These are phyloP conservation scores for Microtus pennsylvanicus DNA, from an alignment of 2,113 vertebrate species.

Conservation along the genomic window DNA sequence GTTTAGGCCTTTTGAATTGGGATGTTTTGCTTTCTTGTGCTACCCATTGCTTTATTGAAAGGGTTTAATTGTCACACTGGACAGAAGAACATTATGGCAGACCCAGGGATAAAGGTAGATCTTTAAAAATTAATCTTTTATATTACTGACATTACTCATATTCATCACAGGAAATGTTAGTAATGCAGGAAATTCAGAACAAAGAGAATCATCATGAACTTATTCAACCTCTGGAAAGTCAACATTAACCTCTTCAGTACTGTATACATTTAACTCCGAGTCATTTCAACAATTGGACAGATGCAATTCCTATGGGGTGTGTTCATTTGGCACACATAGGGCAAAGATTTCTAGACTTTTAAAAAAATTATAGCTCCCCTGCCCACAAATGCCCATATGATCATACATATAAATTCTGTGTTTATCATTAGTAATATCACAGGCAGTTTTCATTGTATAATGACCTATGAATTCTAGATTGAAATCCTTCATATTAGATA, in stretches of 20 bases:
- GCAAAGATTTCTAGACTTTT: not conserved
- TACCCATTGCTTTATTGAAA: slow-evolving; percentile 62
- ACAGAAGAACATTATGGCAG: slow-evolving; percentile 26
- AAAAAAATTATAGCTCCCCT: not conserved
- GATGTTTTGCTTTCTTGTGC: slow-evolving; percentile 26
- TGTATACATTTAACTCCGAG: slow-evolving; percentile 4
- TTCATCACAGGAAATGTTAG: slow-evolving; percentile 9
- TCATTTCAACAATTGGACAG: slow-evolving; percentile 26
- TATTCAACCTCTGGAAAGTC: not conserved
- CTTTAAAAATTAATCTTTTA: slow-evolving; percentile 54
- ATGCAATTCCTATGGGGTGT: not conserved
- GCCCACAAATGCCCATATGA: not conserved
- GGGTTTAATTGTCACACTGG: slow-evolving; percentile 46
- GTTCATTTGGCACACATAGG: not conserved
- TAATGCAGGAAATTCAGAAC: not conserved
- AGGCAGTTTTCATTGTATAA: not conserved
- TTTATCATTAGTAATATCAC: not conserved
- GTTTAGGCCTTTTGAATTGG: slow-evolving; percentile 71
- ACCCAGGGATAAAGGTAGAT: not conserved
- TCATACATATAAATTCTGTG: not conserved
- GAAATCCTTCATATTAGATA: slow-evolving; percentile 19
- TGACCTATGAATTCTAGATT: not conserved
- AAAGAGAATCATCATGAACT: not conserved
- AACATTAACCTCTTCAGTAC: not conserved
- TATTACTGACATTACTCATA: slow-evolving; percentile 10